Base-by-base conservation (phyloP, 2,797 vertebrate genomes). In the Prunella strophiata region DNA sequence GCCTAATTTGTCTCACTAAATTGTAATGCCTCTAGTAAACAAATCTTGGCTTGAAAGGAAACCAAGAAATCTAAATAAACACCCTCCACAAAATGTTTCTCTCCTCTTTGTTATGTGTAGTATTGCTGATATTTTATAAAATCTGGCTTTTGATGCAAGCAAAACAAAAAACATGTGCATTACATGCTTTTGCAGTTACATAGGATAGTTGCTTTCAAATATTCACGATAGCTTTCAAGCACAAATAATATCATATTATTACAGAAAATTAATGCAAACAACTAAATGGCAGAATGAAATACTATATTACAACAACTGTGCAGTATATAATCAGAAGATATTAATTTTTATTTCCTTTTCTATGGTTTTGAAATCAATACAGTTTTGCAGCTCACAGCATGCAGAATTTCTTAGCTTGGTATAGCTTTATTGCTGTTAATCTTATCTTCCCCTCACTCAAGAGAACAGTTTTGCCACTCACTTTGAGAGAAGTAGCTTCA, bases 1-100 rank as follows among this genome's bases (percentile, higher is more conserved):
- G 97, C 96, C 98, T 98, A 98, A 98, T 98, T 98, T 98, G 98
- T 98, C 98, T 98, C 98, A 97, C 97, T 98, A 98, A 98, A 98
- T 98, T 97, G 98, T 97, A 97, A 98, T 97, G 96, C 95, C 97
- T 98, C 97, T 97, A 97, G 97, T 96, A 98, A 98, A 98, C 98
- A 98, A 97, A 97, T 97, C 95, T 96, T 88, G 85, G 74, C 97
- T 98, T 98, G 97, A 98, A 98, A 97, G 93, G 89, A 97, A 96
- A 97, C 85, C 84, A 92, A 96, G 97, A 95, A 97, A 97, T 96
- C 95, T 94, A 96, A 97, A 97, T 96, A 97, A 97, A 98, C 92
- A 95, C 67, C 23, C 32, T 94, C 43, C 71, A 92, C 61, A 95
- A 97, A 97, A 96, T 23, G 74, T 92, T 93, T 94, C 77, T 87